Evolutionary conservation across 2,888 invertebrate species (phyloP).

Genomic region (Phania funesta): DNA sequence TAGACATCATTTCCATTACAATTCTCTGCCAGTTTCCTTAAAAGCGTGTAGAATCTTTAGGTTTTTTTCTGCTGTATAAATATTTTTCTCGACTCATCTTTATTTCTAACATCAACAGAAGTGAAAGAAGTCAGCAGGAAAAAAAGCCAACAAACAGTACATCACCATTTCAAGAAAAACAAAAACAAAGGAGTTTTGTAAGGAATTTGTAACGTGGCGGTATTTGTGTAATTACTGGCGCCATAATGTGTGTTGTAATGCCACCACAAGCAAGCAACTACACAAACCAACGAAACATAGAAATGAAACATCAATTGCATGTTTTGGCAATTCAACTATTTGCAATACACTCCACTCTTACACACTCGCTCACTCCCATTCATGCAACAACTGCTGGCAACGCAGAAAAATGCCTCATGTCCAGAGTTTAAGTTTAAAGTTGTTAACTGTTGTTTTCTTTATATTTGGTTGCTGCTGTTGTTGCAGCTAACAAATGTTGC

Average conservation of each 20-base stretch:
- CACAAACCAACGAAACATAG: constrained; percentile 20
- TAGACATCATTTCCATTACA: constrained; percentile 1
- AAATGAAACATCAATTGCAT: constrained; percentile 56
- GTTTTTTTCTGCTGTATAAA: background rate
- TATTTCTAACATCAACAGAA: constrained; percentile 38
- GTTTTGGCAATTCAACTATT: constrained; percentile 42
- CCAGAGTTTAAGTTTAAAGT: constrained; percentile 36
- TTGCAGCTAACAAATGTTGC: constrained; percentile 45
- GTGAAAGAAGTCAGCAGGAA: constrained; percentile 16
- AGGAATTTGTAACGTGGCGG: constrained; percentile 66
- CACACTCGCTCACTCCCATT: background rate
- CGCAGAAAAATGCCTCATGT: constrained; percentile 25
- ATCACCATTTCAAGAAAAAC: constrained; percentile 19
- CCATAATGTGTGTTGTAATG: constrained; percentile 68
- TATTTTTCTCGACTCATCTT: constrained; percentile 37
- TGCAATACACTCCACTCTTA: constrained; percentile 18
- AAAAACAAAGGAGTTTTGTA: constrained; percentile 28
- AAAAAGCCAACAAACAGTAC: constrained; percentile 29
- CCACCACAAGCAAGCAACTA: constrained; percentile 35
- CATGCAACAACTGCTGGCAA: background rate
- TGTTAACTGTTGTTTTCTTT: constrained; percentile 52
- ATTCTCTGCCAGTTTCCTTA: constrained; percentile 54
- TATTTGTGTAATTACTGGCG: constrained; percentile 71
- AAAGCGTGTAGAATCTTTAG: constrained; percentile 32
- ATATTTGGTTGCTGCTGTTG: background rate